phyloP scores from a whole-genome alignment of 2,113 vertebrate species.

The Setophaga kirtlandii region DNA sequence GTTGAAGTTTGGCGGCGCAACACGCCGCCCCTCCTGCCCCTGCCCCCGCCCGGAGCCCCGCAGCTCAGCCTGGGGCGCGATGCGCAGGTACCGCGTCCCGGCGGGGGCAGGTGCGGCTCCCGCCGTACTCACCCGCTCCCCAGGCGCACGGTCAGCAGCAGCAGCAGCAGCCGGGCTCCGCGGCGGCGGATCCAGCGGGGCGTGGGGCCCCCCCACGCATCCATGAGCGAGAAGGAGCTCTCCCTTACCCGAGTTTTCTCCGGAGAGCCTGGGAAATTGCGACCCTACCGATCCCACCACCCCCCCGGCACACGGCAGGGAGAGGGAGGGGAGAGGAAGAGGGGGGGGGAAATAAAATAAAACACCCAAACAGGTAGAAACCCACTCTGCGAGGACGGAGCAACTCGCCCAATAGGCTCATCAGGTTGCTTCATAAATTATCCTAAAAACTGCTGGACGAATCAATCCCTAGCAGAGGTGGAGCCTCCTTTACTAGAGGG shows the following conservation, averaged over 20 bases:
- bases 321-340: neutral
- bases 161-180: conserved; percentile 65
- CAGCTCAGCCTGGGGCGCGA: neutral
- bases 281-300: neutral
- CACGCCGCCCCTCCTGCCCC: neutral
- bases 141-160: conserved; percentile 72
- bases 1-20: neutral
- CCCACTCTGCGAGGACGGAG: conserved; percentile 12
- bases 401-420: conserved; percentile 67
- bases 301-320: neutral
- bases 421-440: conserved; percentile 67
- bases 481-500: conserved; percentile 69
- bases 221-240: conserved; percentile 48
- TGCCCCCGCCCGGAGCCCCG: neutral
- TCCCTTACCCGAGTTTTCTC: neutral
- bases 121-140: conserved; percentile 73
- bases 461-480: conserved; percentile 63
- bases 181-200: conserved; percentile 59
- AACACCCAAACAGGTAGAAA: conserved; percentile 73
- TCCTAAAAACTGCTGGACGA: conserved; percentile 55
- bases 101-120: neutral
- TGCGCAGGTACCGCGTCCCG: neutral
- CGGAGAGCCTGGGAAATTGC: neutral
- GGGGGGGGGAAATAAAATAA: neutral
- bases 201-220: conserved; percentile 30